Evolutionary conservation across 1,140 invertebrate species (phyloP), one percentile per base, ranked within the genome.

Genomic region (Holcopasites calliopsidis): DNA sequence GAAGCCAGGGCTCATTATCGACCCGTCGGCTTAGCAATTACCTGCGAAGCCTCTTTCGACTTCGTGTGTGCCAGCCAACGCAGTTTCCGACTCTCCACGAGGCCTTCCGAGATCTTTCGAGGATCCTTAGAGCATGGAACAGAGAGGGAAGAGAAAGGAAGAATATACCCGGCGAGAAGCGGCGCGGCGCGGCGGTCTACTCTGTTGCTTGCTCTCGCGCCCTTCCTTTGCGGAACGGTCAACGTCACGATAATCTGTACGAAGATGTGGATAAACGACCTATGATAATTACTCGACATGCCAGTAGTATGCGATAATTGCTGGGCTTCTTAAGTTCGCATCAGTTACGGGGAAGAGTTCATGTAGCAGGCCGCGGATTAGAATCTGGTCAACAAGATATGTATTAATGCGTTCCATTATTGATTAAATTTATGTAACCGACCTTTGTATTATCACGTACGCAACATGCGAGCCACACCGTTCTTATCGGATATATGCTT

Each of bases 11-110:
- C 91, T 92, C 91, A 91, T 91, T 91, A 91, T 91, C 91, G 90
- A 91, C 91, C 90, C 91, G 90, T 90, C 91, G 91, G 90, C 89
- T 90, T 91, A 90, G 89, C 91, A 92, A 91, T 92, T 91, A 91
- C 90, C 90, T 90, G 90, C 88, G 88, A 88, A 90, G 84, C 87
- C 85, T 88, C 80, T 84, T 84, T 84, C 85, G 81, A 84, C 85
- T 87, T 78, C 85, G 86, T 87, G 82, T 88, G 82, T 88, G 85
- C 85, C 85, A 80, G 81, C 79, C 82, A 81, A 40, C 74, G 71
- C 84, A 85, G 83, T 85, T 85, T 85, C 83, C 81, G 83, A 80
- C 77, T 80, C 85, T 77, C 33, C 75, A 61, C 78, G 70, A 80
- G 80, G 70, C 77, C 84, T 86, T 83, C 81, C 84, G 81, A 80